Evolutionary conservation across 2,888 invertebrate species (phyloP).

Genomic region (Dicycla oo): DNA sequence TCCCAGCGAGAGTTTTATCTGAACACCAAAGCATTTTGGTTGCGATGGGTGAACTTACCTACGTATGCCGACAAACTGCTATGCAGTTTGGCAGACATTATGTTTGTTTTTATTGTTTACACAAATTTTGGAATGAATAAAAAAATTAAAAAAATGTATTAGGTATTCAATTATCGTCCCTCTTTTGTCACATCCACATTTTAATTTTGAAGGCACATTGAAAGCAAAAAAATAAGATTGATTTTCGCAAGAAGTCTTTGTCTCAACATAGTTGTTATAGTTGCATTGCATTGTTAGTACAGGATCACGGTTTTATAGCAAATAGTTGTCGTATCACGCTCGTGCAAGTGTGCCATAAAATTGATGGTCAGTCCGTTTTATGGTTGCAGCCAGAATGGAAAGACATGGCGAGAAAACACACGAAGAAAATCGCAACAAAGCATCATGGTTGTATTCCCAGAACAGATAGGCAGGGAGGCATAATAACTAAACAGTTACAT

Average conservation of each 20-base stretch:
- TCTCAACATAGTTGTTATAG: constrained; percentile 40
- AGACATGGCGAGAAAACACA: constrained; percentile 5
- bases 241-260: constrained; percentile 8
- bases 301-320: constrained; percentile 42
- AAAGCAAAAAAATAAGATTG: neutral
- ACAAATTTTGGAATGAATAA: too few relatives aligned
- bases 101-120: too few relatives aligned
- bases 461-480: neutral
- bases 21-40: too few relatives aligned
- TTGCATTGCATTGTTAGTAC: constrained; percentile 1
- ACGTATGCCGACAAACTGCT: too few relatives aligned
- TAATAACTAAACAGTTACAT: neutral
- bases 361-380: constrained; percentile 47
- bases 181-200: too few relatives aligned
- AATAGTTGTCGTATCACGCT: constrained; percentile 32
- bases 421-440: constrained; percentile 5
- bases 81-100: too few relatives aligned
- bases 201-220: neutral
- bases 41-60: neutral
- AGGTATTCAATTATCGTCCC: too few relatives aligned
- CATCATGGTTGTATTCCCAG: neutral
- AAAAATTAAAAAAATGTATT: too few relatives aligned
- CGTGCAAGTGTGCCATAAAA: constrained; percentile 47
- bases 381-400: constrained; percentile 31
- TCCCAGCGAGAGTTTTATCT: too few relatives aligned